phyloP scores from a whole-genome alignment of 2,888 invertebrate species.

The Autographa gamma region DNA sequence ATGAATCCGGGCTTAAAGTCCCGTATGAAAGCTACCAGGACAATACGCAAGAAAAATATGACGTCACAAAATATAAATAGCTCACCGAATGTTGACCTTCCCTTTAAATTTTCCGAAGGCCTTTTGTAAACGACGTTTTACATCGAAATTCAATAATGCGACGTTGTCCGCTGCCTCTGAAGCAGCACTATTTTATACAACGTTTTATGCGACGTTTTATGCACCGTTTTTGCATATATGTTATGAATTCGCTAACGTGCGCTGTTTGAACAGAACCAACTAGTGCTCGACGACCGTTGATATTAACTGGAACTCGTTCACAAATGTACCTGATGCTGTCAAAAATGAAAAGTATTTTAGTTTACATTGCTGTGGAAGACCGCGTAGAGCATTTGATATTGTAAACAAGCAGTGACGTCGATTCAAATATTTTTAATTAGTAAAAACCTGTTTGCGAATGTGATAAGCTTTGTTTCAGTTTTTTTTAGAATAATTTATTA shows the following conservation, averaged over 20 bases:
- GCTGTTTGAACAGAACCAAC: slow-evolving; percentile 67
- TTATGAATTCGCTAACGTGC: slow-evolving; percentile 58
- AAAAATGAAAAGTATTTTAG: slow-evolving; percentile 33
- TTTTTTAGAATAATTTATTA: no score
- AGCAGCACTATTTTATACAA: slow-evolving; percentile 24
- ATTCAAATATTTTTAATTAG: neutral
- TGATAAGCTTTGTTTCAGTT: no score
- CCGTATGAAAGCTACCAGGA: neutral
- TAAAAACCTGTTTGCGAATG: no score
- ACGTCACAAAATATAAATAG: slow-evolving; percentile 20
- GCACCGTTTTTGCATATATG: slow-evolving; percentile 20
- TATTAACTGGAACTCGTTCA: slow-evolving; percentile 60
- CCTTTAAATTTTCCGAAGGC: slow-evolving; percentile 25
- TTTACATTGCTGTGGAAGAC: neutral
- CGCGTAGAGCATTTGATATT: neutral
- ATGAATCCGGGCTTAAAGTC: no score
- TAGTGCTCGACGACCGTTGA: slow-evolving; percentile 58
- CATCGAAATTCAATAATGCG: slow-evolving; percentile 71
- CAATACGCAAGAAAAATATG: slow-evolving; percentile 13
- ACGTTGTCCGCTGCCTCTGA: slow-evolving; percentile 46
- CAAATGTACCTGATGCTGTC: slow-evolving; percentile 29
- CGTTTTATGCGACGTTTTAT: slow-evolving; percentile 25
- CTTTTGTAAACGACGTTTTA: slow-evolving; percentile 57
- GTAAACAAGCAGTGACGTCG: slow-evolving; percentile 7
- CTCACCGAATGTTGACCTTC: slow-evolving; percentile 20